Base-by-base conservation (phyloP, 2,888 invertebrate species). In the Drosophila anomalata region DNA sequence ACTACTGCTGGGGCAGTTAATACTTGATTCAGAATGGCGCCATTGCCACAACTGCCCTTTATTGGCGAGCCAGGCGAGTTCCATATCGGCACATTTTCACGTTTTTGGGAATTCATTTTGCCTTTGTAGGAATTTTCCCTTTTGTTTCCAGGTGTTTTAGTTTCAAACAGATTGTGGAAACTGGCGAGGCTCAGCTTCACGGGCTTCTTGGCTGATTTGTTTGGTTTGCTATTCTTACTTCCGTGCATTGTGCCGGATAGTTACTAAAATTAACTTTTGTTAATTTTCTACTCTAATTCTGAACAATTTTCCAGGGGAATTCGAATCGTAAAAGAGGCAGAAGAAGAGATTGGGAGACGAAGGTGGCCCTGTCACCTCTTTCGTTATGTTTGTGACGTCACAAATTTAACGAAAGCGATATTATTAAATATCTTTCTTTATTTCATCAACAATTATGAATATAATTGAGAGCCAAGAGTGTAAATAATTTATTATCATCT, bases 181-280 rank as follows among this genome's bases (percentile, higher is more conserved):
- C 63, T 47, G 24, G 48, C 3, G 1, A 48, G 24, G 36, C 61
- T 63, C 4, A 63, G 41, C 39, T 63, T 63, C 2, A 7, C 0
- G 7, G 63, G 4, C 17, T 62, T 61, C 33, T 33, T 33, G 1
- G 11, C 11, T 2, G 39, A 7, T 17, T 39, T n/a, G 14, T 14
- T 39, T 14, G 17, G 8, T 7, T 39, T 39, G 8, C 14, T 39
- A 39, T 14, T 39, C 14, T 39, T 39, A 3, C 12, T 14, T 6
- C 12, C 14, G 7, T 39, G 39, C 14, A 14, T 39, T 4, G 6
- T 14, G 17, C 17, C 17, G 17, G 17, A 1, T 17, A 17, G 17
- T 17, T 17, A 17, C 1, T 17, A 1, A 17, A 17, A 17, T 17
- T 17, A 17, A 17, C 26, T 26, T 26, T 7, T 8, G 29, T 29